Evolutionary conservation across 2,113 vertebrate species (phyloP).

Genomic region (Epinephelus fuscoguttatus): DNA sequence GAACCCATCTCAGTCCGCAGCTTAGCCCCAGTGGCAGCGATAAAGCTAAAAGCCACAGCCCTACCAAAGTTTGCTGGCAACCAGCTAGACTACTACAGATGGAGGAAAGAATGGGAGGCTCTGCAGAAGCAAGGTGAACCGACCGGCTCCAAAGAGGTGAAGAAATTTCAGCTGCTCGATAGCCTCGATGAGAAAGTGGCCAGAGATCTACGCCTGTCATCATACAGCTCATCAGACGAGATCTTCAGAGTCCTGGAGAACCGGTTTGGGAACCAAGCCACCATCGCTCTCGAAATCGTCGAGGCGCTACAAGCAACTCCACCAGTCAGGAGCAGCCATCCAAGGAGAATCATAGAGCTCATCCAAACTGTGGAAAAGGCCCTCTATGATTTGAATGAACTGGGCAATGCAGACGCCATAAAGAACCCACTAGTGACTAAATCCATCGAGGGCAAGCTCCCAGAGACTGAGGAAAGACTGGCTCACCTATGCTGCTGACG

Average conservation of each 20-base stretch:
- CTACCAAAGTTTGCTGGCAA: background rate
- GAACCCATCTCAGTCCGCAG: too few species aligned
- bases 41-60: too few species aligned
- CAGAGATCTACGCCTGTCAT: constrained; percentile 9
- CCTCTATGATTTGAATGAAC: constrained; percentile 15
- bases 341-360: background rate
- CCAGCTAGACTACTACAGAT: background rate
- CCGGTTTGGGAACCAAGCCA: background rate
- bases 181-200: constrained; percentile 32
- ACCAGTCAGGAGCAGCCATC: background rate
- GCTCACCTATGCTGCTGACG: constrained; percentile 15
- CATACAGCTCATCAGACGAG: background rate
- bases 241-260: background rate
- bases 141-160: background rate
- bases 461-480: constrained; percentile 38
- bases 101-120: constrained; percentile 8
- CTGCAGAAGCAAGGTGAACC: background rate
- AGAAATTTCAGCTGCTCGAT: constrained; percentile 35
- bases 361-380: constrained; percentile 23
- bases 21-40: too few species aligned
- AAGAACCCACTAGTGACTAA: constrained; percentile 45
- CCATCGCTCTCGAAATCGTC: background rate
- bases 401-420: background rate
- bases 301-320: background rate
- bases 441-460: constrained; percentile 43